Base-by-base conservation (phyloP, 2,113 vertebrate genomes). In the Oxygymnocypris stewartii region DNA sequence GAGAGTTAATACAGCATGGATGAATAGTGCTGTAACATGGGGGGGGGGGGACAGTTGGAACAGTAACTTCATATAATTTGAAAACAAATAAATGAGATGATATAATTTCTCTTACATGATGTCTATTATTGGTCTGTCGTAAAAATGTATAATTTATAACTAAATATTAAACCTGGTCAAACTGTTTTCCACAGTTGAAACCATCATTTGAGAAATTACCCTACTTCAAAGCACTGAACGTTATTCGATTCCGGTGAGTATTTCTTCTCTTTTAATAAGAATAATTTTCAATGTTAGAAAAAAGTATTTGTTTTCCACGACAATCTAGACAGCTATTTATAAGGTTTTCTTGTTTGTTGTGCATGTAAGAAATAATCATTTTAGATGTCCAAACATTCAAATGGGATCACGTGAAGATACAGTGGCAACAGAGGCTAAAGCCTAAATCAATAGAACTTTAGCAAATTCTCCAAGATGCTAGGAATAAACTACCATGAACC, bases 111-210 rank as follows among this genome's bases (percentile, higher is more conserved):
- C n/a, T 4, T 71, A 4, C 28, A 71, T 71, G 14, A 0, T 31
- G 25, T 31, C 31, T 1, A 9, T 65, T 67, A 31, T 67, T 14
- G 2, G 2, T 6, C 13, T 31, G 65, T 61, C 1, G 4, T 61
- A 25, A 61, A 69, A 69, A 69, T 31, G 2, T 1, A 35, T 16
- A 69, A 14, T 7, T 51, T 2, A 37, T 82, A n/a, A 20, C 4
- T 1, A 20, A 7, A 42, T 76, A 13, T 28, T 76, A 9, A 84
- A 65, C 13, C 13, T 85, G 16, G 1, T 54, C 9, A 25, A 37
- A 18, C 6, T 63, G n/a, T 79, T 71, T 18, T 86, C 71, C 69
- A 73, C 49, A 86, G 85, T 40, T 86, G 40, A 0, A 20, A 3
- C 35, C 49, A 44, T 12, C n/a, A 1, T 61, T 80, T 12, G 20